Evolutionary conservation across 2,113 vertebrate genomes (phyloP).

Genomic region (Stercorarius parasiticus): DNA sequence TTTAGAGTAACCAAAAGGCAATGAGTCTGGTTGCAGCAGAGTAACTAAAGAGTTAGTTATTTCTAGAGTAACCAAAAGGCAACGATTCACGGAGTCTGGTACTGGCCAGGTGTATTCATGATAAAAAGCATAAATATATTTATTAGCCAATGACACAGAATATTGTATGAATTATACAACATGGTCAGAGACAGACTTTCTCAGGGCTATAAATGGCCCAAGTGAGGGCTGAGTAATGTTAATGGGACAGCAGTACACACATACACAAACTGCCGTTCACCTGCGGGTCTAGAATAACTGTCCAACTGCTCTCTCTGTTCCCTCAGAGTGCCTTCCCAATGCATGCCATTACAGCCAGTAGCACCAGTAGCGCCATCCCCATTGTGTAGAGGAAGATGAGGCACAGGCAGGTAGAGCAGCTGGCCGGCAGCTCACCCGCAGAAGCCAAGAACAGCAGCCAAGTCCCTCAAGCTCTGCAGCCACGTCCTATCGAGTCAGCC

Average conservation of each 20-base stretch:
- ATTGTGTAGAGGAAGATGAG: background rate
- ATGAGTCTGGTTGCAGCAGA: background rate
- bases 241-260: background rate
- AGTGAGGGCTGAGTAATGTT: background rate
- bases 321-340: background rate
- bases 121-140: background rate
- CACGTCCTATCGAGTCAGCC: background rate
- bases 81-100: background rate
- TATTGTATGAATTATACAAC: background rate
- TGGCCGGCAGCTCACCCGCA: background rate
- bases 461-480: background rate
- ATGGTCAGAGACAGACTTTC: background rate
- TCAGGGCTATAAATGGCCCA: background rate
- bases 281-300: background rate
- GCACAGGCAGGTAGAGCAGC: background rate
- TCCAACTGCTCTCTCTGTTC: rapidly evolving
- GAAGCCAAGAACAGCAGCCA: background rate
- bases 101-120: background rate
- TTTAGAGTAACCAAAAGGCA: background rate
- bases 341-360: rapidly evolving
- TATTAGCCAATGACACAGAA: background rate
- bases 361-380: background rate
- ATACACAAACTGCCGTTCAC: background rate
- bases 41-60: background rate
- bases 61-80: background rate